Conservation (phyloP, 2,113 vertebrate genomes). For the Oncorhynchus clarkii region DNA sequence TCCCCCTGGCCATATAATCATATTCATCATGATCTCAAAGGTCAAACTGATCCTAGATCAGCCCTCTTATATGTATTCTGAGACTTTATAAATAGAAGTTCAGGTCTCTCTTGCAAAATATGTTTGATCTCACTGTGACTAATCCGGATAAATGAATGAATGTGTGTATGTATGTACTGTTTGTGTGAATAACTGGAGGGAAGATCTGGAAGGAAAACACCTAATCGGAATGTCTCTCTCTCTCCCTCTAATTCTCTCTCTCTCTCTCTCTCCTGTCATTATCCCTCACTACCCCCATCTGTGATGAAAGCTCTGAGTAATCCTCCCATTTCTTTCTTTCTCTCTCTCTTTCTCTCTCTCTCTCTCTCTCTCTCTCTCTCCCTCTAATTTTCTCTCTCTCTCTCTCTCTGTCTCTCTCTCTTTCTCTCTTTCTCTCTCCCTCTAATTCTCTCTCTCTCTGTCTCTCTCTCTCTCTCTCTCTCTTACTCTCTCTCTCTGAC, state of each 20-base stretch:
- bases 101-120: too few relatives aligned
- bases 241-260: not conserved
- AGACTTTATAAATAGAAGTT: too few relatives aligned
- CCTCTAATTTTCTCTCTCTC: too few relatives aligned
- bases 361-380: not conserved
- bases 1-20: too few relatives aligned
- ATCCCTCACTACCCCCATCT: not conserved
- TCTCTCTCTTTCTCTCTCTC: not conserved
- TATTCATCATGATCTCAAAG: too few relatives aligned
- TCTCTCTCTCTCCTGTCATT: not conserved
- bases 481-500: conserved; percentile 9
- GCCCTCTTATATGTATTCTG: too few relatives aligned
- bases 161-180: too few relatives aligned
- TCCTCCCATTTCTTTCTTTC: not conserved
- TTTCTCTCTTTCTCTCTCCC: not conserved
- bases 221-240: not conserved
- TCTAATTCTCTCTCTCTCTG: not conserved
- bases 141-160: too few relatives aligned
- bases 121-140: too few relatives aligned
- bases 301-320: not conserved
- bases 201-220: too few relatives aligned
- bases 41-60: too few relatives aligned
- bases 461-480: not conserved
- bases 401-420: not conserved
- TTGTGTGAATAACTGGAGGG: too few relatives aligned